phyloP scores from a whole-genome alignment of 2,797 vertebrate genomes.

The Enteromius thamalakanensis region DNA sequence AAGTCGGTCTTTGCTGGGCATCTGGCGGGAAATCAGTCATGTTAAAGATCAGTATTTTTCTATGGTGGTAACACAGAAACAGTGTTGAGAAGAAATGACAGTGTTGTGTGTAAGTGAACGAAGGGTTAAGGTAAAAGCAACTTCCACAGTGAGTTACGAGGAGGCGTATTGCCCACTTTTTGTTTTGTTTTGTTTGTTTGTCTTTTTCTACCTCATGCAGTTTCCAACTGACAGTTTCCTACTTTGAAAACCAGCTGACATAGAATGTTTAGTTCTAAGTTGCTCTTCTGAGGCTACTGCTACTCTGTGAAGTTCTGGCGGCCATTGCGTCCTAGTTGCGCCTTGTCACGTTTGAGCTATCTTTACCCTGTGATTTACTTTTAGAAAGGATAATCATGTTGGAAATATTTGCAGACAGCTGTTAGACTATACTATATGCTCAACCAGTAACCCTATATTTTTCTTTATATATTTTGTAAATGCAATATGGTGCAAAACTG shows the following conservation, averaged over 20 bases:
- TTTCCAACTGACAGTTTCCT: constrained; percentile 61
- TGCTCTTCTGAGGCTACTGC: constrained; percentile 48
- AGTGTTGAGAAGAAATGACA: constrained; percentile 5
- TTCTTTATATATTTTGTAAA: constrained; percentile 94
- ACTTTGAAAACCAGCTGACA: constrained; percentile 61
- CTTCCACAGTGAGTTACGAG: constrained; percentile 34
- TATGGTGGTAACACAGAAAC: constrained; percentile 26
- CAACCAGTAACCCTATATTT: constrained; percentile 95
- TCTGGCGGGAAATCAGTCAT: constrained; percentile 24
- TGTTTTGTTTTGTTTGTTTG: constrained; percentile 34
- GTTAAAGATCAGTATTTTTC: constrained; percentile 56
- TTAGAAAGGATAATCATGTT: constrained; percentile 97
- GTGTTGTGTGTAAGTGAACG: constrained; percentile 14
- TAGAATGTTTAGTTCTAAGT: constrained; percentile 51
- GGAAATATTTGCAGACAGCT: constrained; percentile 97
- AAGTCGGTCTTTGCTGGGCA: constrained; percentile 24
- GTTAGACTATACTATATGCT: constrained; percentile 89
- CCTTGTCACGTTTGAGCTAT: constrained; percentile 96
- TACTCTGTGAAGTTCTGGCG: constrained; percentile 75
- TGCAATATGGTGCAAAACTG: constrained; percentile 81
- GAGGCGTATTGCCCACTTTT: constrained; percentile 40
- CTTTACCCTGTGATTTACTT: constrained; percentile 96
- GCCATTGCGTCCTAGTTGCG: constrained; percentile 83
- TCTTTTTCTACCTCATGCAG: constrained; percentile 77
- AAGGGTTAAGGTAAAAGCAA: constrained; percentile 20